A percentile compares a stretch with the other conserved stretches of the same genome.
phyloP scores from a whole-genome alignment of 2,888 invertebrate species.

The Sceliomorpha sp. region DNA sequence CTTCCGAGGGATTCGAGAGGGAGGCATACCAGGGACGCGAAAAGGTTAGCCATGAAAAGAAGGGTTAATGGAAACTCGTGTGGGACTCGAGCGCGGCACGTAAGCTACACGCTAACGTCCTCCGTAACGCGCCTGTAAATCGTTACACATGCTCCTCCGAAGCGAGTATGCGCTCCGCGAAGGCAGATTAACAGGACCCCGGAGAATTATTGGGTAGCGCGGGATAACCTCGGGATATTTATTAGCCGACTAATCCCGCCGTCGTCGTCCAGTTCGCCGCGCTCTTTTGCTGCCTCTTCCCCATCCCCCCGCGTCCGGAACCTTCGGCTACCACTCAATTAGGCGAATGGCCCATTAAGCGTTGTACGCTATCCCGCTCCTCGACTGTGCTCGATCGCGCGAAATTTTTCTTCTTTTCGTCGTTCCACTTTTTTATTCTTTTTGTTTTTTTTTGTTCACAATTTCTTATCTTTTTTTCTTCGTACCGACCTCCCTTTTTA shows the following conservation, averaged over 20 bases:
- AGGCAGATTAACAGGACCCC: conserved; percentile 59
- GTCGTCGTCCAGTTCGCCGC: conserved; percentile 18
- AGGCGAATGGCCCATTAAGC: conserved; percentile 46
- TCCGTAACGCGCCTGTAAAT: conserved; percentile 22
- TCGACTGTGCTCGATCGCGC: conserved; percentile 34
- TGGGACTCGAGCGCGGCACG: conserved; percentile 1
- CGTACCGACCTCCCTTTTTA: too few relatives aligned
- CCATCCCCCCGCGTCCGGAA: conserved; percentile 5
- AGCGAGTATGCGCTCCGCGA: conserved; percentile 12
- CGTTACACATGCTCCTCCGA: conserved; percentile 26
- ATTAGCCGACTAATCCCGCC: conserved; percentile 46
- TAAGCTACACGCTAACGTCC: conserved; percentile 8
- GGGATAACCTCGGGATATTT: conserved; percentile 42
- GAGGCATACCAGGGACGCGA: too few relatives aligned
- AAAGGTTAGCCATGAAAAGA: too few relatives aligned
- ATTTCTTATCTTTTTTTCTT: too few relatives aligned
- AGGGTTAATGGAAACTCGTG: conserved; percentile 14
- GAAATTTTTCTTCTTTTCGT: too few relatives aligned
- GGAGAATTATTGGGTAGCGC: conserved; percentile 64
- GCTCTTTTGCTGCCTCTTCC: conserved; percentile 10
- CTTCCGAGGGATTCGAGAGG: too few relatives aligned
- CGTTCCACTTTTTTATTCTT: too few relatives aligned
- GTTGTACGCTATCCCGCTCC: conserved; percentile 19
- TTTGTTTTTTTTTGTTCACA: too few relatives aligned
- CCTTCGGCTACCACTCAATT: conserved; percentile 46